Evolutionary conservation across 2,113 vertebrate genomes (phyloP), one percentile per base, ranked within the genome.

Genomic region (Lipotes vexillifer): DNA sequence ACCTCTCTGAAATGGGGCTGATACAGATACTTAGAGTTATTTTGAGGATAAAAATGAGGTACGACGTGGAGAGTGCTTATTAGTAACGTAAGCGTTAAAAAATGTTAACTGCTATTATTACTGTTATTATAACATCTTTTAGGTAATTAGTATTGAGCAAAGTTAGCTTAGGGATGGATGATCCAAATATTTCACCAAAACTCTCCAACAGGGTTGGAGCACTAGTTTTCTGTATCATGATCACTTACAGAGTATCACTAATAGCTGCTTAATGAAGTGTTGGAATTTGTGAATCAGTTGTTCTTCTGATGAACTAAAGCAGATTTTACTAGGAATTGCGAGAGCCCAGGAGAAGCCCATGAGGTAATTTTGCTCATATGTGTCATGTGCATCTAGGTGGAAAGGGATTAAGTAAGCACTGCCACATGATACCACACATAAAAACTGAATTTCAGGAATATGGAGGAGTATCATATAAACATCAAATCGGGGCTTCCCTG

Each of bases 21-120:
- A 80, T 44, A 44, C 46, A 49, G 9, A 17, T 88, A 63, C 20
- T 88, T 78, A 78, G n/a, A 88, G 38, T 81, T 68, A 94, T 11
- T 93, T 88, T 88, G 52, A 93, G 46, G n/a, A 81, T 85, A 46
- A 80, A 90, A 92, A 78, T 93, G 36, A 94, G 13, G n/a, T 87
- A 46, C 87, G 74, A 9, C 8, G 8, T 75, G 1, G 84, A 31
- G 81, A 93, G 41, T 93, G 41, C 49, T 84, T 91, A 15, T 52
- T 91, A 49, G 66, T 83, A n/a, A 46, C 15, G 5, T 57, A 83
- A 65, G 17, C 4, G 29, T 84, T 80, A 52, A 59, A 49, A 80
- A 86, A 41, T 85, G n/a, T 75, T 57, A 82, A 44, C 7, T 38
- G 38, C 52, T 57, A 20, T 46, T 88, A 18, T 7, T 41, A 21